Evolutionary conservation across 2,888 invertebrate species (phyloP), one percentile per base, ranked within the genome.

Genomic region (Drosophila kuntzei): DNA sequence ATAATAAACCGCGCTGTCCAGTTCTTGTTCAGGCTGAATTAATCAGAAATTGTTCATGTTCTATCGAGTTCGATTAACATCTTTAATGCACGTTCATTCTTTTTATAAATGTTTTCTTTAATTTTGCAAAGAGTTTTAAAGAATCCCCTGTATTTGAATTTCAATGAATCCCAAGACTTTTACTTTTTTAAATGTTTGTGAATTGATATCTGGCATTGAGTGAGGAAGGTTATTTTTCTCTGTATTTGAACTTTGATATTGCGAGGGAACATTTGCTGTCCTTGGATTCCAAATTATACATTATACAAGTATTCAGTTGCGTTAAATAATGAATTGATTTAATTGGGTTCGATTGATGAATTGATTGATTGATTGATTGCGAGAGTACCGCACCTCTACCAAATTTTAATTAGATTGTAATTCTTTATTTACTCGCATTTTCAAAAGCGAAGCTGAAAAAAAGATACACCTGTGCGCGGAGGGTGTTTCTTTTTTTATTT

Each of bases 301-400:
- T 53, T 51, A 62, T 60, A 61, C 57, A 53, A 34, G 34, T n/a
- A 12, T 11, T 18, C 11, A 59, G 55, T 50, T 44, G n/a, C 2
- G 6, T 7, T 27, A 2, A 53, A 51, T 67, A 14, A 76, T 59
- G 60, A 59, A 79, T 79, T 66, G 67, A 43, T 47, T 57, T 41
- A 50, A 65, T 65, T 67, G 54, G 20, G 46, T 57, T 55, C 55
- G 73, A 76, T 43, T 54, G 14, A 16, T 39, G 36, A 46, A 29
- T 53, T 53, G 47, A 18, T 66, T 77, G 82, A 79, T 76, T 77
- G 82, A 79, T 76, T 59, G 64, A 67, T 77, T 46, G 55, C 12
- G 7, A 14, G 29, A 20, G 39, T 20, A 32, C 43, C 36, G 14
- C 34, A 18, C 39, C 18, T 22, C 9, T 2, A 14, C 39, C 43